Base-by-base conservation (phyloP, 2,888 invertebrate species). In the Eupithecia inturbata region DNA sequence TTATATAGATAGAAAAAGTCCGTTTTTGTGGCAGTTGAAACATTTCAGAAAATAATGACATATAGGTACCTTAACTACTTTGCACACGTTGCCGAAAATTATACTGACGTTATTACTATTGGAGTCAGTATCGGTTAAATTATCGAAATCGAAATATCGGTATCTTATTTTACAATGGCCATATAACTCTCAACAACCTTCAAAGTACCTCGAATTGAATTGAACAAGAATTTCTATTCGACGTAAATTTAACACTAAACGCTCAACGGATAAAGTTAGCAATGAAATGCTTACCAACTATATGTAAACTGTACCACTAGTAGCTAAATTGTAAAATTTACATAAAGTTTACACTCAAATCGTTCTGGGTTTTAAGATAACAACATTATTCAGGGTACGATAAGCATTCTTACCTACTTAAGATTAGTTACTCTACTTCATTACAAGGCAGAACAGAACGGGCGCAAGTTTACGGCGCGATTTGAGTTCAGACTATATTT, bases 11-110 rank as follows among this genome's bases (percentile, higher is more conserved):
- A 67, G 75, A 71, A 89, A 93, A 93, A 90, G 93, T 93, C 93
- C 91, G 79, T 83, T 89, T 87, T 85, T 86, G 85, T 84, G 85
- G 86, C 85, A 84, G 82, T 80, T 84, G 83, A 26, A 88, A 85
- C 49, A 85, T 83, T 85, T 84, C 85, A 31, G 62, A 31, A 57
- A 14, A 57, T 57, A 26, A 57, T 26, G n/a, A n/a, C 22, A 57
- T 2, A 22, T 22, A 14, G 19, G 10, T 53, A 53, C 22, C 3
- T 10, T 53, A 53, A 22, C 22, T 22, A 49, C 6, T 49, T 49
- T 49, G 53, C 22, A 53, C 1, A 22, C 22, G 9, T 22, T 53
- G n/a, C n/a, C 3, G 10, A 53, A 53, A 53, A 53, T 53, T 22
- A 53, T 53, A 22, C 4, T 26, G 22, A 26, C 3, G 1, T 26